phyloP scores from a whole-genome alignment of 2,888 invertebrate species.

The Colostygia pectinataria region DNA sequence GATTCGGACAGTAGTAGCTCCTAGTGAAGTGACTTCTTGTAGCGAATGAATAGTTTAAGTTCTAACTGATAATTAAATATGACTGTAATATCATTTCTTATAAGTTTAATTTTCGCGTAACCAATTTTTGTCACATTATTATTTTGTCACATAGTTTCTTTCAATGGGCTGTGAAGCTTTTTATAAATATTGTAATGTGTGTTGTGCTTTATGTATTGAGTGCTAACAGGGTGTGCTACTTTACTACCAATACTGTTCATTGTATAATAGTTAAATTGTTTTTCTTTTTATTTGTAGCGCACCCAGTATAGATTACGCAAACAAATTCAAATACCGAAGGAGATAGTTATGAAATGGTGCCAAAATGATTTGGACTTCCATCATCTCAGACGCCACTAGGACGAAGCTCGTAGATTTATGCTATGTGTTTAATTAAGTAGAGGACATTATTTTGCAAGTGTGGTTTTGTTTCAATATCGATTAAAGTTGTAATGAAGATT shows the following conservation, averaged over 20 bases:
- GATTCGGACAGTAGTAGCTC: constrained; percentile 65
- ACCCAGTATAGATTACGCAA: constrained; percentile 75
- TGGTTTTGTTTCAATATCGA: constrained; percentile 67
- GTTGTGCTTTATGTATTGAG: constrained; percentile 19
- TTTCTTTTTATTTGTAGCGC: constrained; percentile 75
- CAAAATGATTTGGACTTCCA: constrained; percentile 39
- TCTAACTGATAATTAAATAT: constrained; percentile 28
- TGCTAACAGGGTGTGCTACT: constrained; percentile 70
- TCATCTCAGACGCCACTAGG: constrained; percentile 33
- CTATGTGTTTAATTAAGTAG: constrained; percentile 50
- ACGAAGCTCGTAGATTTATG: constrained; percentile 58
- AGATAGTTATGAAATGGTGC: constrained; percentile 48
- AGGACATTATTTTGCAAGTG: constrained; percentile 51
- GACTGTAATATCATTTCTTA: constrained; percentile 25
- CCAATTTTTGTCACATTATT: constrained; percentile 15
- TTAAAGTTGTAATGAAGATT: constrained; percentile 71
- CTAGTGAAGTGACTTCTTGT: constrained; percentile 68
- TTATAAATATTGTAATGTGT: constrained; percentile 25
- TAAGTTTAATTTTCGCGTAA: constrained; percentile 22
- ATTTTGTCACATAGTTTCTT: constrained; percentile 15
- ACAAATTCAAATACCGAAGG: constrained; percentile 78
- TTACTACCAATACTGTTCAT: constrained; percentile 5
- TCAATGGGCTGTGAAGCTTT: constrained; percentile 32
- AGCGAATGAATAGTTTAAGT: constrained; percentile 45
- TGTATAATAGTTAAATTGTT: constrained; percentile 22